phyloP scores from a whole-genome alignment of 2,888 invertebrate species.

The Epinotia ramella region DNA sequence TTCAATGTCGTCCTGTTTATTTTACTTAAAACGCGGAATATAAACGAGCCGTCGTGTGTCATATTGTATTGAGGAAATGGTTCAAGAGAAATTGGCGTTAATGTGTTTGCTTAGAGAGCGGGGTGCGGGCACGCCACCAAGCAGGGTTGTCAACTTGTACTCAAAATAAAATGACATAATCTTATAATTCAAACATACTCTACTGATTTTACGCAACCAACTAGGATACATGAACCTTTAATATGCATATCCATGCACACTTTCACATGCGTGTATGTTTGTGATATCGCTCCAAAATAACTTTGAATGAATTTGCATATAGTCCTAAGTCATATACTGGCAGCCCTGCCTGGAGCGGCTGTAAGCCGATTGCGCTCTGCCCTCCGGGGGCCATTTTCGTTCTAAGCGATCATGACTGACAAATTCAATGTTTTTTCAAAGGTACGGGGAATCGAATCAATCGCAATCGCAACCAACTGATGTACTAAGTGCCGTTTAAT shows the following conservation, averaged over 20 bases:
- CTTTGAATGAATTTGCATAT: constrained; percentile 37
- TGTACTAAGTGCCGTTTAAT: constrained; percentile 61
- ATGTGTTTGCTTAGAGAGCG: constrained; percentile 47
- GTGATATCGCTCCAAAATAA: constrained; percentile 1
- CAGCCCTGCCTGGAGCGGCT: constrained; percentile 35
- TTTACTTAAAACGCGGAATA: constrained; percentile 44
- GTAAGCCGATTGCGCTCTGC: constrained; percentile 47
- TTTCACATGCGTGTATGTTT: constrained; percentile 3
- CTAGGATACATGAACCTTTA: constrained; percentile 5
- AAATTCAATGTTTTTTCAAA: constrained; percentile 59
- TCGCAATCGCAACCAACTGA: constrained; percentile 61
- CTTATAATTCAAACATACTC: not conserved
- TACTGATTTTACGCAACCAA: not conserved
- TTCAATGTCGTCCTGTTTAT: constrained; percentile 38
- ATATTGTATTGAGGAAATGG: constrained; percentile 47
- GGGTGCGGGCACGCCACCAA: constrained; percentile 29
- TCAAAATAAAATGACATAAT: not conserved
- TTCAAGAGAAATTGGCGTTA: constrained; percentile 48
- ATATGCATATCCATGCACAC: not conserved
- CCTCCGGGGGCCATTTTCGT: constrained; percentile 47
- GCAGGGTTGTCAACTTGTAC: constrained; percentile 33
- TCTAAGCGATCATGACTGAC: constrained; percentile 51
- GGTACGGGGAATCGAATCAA: constrained; percentile 62
- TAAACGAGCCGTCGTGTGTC: constrained; percentile 44
- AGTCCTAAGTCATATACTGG: constrained; percentile 29